Evolutionary conservation across 1,140 invertebrate genomes (phyloP).

Genomic region (Lutraria rhynchaena): DNA sequence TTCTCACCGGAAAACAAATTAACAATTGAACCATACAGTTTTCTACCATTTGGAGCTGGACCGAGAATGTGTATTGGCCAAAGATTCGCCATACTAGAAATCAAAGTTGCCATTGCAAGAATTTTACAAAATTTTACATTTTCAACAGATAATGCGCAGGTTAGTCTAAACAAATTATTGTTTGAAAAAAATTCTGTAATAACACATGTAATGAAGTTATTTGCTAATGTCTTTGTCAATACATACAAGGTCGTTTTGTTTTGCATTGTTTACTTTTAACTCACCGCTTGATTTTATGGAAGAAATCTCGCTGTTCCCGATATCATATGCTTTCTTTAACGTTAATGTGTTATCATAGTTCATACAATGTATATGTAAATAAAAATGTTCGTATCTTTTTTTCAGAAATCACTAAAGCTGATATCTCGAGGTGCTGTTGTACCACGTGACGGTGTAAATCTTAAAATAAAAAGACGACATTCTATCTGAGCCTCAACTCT

Average conservation of each 20-base stretch:
- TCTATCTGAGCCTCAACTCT: slow-evolving; percentile 52
- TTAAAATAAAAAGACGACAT: slow-evolving; percentile 60
- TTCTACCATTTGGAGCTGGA: slow-evolving; percentile 80
- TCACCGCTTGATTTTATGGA: no score
- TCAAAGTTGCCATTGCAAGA: slow-evolving; percentile 74
- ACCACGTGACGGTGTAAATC: slow-evolving; percentile 66
- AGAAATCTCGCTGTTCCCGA: no score
- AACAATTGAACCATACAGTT: slow-evolving; percentile 70
- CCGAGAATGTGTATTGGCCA: slow-evolving; percentile 81
- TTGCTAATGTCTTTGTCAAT: no score
- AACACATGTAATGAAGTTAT: no score
- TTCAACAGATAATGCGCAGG: background rate
- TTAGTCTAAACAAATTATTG: background rate
- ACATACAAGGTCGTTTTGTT: no score
- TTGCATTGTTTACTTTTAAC: no score
- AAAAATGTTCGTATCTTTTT: no score
- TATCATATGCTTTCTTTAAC: no score
- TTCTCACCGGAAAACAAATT: slow-evolving; percentile 70
- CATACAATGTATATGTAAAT: no score
- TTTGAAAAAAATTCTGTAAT: background rate
- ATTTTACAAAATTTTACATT: slow-evolving; percentile 70
- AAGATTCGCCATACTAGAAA: slow-evolving; percentile 78
- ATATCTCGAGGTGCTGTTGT: slow-evolving; percentile 74
- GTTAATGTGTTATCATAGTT: no score
- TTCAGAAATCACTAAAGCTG: slow-evolving; percentile 67